Base-by-base conservation (phyloP, 2,888 invertebrate species). In the Xestoiulus laeticollis region DNA sequence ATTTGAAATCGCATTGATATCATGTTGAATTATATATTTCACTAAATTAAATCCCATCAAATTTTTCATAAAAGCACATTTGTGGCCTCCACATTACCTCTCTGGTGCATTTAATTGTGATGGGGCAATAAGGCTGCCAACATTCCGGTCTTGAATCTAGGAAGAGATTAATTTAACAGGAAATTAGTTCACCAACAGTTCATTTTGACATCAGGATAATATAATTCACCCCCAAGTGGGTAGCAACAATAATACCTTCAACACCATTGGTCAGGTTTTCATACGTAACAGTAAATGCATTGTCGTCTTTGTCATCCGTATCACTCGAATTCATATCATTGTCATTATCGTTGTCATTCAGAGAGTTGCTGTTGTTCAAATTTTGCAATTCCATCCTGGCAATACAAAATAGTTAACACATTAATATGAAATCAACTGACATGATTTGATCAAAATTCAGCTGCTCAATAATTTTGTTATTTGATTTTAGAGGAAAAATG, bases 31-130 rank as follows among this genome's bases (percentile, higher is more conserved):
- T 4, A 48, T 16, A 19, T 48, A 14, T 48, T 48, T 48, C 1
- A 48, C 14, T 8, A 48, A 48, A 19, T 16, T 10, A 14, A 14
- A 14, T 48, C 4, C 6, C 6, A 38, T 38, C 38, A 38, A 38
- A 38, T 38, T 38, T 38, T 38, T 38, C 38, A 38, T 1, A 8
- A 38, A 38, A 38, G 38, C 1, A 38, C 38, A 38, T 8, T 38
- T 38, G 1, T 38, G 0, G 8, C 8, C 38, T 48, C 3, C 14
- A 48, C 48, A 93, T 94, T 93, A 96, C 96, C 94, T 97, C 97
- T 93, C 96, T 95, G 90, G 97, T 97, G 92, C 96, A 96, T 93
- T 97, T 96, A 90, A 97, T 95, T 89, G 97, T 97, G 91, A 97
- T 97, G 93, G 96, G 97, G 93, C 97, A 97, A 93, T 97, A 96